Evolutionary conservation across 2,797 vertebrate species (phyloP).

Genomic region (Ficedula albicollis): DNA sequence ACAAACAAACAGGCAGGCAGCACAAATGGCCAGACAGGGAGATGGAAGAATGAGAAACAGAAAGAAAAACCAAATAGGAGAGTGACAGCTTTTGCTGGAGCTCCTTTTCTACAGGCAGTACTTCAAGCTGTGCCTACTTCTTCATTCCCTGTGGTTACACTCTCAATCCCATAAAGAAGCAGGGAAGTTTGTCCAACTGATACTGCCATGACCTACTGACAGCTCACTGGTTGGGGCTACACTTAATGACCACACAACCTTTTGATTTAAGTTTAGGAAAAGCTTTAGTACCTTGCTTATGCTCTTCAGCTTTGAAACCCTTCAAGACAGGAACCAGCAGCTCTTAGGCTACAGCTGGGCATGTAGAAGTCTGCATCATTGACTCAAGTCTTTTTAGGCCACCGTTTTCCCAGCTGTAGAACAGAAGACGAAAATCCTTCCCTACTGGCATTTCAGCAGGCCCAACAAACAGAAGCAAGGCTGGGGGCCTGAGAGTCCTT

Average conservation of each 20-base stretch:
- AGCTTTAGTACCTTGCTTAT: neutral
- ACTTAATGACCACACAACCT: neutral
- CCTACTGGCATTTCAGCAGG: neutral
- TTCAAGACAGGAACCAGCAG: neutral
- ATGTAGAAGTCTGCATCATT: neutral
- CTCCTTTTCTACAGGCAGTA: neutral
- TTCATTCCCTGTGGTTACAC: neutral
- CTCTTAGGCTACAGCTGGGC: neutral
- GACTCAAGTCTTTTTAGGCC: neutral
- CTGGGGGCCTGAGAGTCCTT: neutral
- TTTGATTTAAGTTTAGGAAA: neutral
- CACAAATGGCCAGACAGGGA: slow-evolving; percentile 21
- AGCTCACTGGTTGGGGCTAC: neutral
- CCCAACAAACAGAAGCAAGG: neutral
- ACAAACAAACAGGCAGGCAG: slow-evolving; percentile 47
- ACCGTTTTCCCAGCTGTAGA: neutral
- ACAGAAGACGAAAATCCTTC: neutral
- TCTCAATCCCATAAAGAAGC: neutral
- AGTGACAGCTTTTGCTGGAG: neutral
- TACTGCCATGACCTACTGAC: neutral
- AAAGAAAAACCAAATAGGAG: neutral
- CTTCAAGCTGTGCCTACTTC: neutral
- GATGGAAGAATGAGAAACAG: neutral
- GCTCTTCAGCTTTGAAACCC: neutral
- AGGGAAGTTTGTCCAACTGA: neutral